Base-by-base conservation (phyloP, 2,113 vertebrate species). In the Boleophthalmus pectinirostris region DNA sequence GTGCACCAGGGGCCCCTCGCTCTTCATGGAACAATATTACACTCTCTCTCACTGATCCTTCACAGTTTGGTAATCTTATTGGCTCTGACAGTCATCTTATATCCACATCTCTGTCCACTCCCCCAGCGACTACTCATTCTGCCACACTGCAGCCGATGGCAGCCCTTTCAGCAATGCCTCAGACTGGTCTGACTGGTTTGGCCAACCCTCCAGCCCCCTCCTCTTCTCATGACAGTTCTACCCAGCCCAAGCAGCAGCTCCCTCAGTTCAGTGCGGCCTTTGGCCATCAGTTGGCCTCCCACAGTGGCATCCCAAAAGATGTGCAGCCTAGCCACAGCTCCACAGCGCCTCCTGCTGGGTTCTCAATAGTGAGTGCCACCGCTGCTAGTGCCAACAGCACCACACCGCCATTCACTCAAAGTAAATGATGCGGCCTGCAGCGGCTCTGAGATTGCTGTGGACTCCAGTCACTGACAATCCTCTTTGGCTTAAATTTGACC, bases 261-360 rank as follows among this genome's bases (percentile, higher is more conserved):
- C 98, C 98, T 77, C 98, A 99, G 92, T 99, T 99, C 95, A 99
- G 97, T 60, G 96, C 98, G 25, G 97, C 96, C 93, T 99, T 99
- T 0, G 98, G 98, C 91, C 96, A 97, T 91, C 98, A 98, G 92
- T 91, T 99, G 95, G 95, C 95, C 89, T 95, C 96, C 79, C 98
- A 98, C 92, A 98, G 98, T 86, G 98, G 98, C 92, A 98, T 99
- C 91, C 98, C 97, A 66, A 99, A 99, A 94, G 98, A 99, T 89
- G 94, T 98, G 89, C 97, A 99, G 93, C 97, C 98, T 91, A 99
- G 96, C 95, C 98, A 99, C 95, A 99, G 98, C 90, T 99, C 98
- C 66, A 98, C 95, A 78, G 98, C 97, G 49, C 97, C 98, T 83
- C 98, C 98, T 24, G 96, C 97, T 75, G 97, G 97, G 92, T 98